phyloP scores from a whole-genome alignment of 2,888 invertebrate genomes.

The Aethes cnicana region DNA sequence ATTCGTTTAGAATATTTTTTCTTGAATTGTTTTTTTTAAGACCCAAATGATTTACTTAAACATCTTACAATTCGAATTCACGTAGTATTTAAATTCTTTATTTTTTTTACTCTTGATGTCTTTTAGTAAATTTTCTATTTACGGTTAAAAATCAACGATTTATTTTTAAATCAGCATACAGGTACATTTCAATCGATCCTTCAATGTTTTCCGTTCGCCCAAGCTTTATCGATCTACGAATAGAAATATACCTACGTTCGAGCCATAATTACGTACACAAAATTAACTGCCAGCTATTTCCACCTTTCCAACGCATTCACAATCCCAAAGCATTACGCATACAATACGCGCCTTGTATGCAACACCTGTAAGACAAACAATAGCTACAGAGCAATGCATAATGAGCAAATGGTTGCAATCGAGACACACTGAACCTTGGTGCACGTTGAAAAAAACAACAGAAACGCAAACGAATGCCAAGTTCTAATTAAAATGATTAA shows the following conservation, averaged over 20 bases:
- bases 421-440: slow-evolving; percentile 3
- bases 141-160: no score
- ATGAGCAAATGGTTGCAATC: slow-evolving; percentile 22
- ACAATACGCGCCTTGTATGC: slow-evolving; percentile 10
- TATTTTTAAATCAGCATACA: no score
- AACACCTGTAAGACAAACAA: slow-evolving; percentile 15
- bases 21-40: no score
- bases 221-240: slow-evolving; percentile 22
- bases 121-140: no score
- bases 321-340: neutral
- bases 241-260: slow-evolving; percentile 20
- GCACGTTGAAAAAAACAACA: slow-evolving; percentile 37
- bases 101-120: no score
- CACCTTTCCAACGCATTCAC: neutral
- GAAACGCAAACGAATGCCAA: slow-evolving; percentile 66
- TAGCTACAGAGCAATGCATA: slow-evolving; percentile 31
- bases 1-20: no score
- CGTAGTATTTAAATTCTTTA: no score
- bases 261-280: slow-evolving; percentile 29
- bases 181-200: no score
- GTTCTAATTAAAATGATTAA: slow-evolving; percentile 83
- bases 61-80: no score
- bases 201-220: no score
- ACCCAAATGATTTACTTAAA: no score
- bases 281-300: slow-evolving; percentile 6